A percentile compares a stretch with the other conserved stretches of the same genome.
Evolutionary conservation across 1,140 invertebrate species (phyloP).

Genomic region (Drusus annulatus): DNA sequence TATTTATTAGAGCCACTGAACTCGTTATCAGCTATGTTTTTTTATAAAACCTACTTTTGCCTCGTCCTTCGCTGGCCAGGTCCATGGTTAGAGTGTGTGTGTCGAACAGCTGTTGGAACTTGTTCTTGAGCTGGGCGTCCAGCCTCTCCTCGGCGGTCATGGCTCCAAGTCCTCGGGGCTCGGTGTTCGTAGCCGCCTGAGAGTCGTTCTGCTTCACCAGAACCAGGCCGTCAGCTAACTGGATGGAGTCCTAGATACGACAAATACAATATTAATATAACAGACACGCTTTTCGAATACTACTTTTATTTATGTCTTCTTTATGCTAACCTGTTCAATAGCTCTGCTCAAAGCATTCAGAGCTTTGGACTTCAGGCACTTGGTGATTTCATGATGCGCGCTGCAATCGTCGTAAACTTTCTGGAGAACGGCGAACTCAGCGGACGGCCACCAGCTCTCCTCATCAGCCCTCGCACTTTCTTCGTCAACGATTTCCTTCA

Average conservation of each 20-base stretch:
- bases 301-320: too few relatives aligned
- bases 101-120: slow-evolving; percentile 69
- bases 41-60: slow-evolving; percentile 61
- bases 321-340: slow-evolving; percentile 68
- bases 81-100: slow-evolving; percentile 69
- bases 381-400: slow-evolving; percentile 72
- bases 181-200: slow-evolving; percentile 63
- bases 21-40: too few relatives aligned
- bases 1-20: too few relatives aligned
- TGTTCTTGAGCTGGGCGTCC: slow-evolving; percentile 66
- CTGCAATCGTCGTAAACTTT: slow-evolving; percentile 76
- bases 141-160: slow-evolving; percentile 69
- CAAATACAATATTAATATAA: slow-evolving; percentile 15
- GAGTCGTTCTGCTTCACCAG: slow-evolving; percentile 73
- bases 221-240: slow-evolving; percentile 72
- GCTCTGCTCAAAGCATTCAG: slow-evolving; percentile 71
- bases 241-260: slow-evolving; percentile 69
- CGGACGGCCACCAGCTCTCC: slow-evolving; percentile 68
- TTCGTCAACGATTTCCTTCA: slow-evolving; percentile 67
- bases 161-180: slow-evolving; percentile 69
- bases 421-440: slow-evolving; percentile 70
- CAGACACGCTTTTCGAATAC: too few relatives aligned
- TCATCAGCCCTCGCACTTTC: slow-evolving; percentile 70
- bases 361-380: slow-evolving; percentile 74
- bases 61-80: slow-evolving; percentile 68